Conservation (phyloP, 2,888 invertebrate genomes). For the Chromoteleia sp. region DNA sequence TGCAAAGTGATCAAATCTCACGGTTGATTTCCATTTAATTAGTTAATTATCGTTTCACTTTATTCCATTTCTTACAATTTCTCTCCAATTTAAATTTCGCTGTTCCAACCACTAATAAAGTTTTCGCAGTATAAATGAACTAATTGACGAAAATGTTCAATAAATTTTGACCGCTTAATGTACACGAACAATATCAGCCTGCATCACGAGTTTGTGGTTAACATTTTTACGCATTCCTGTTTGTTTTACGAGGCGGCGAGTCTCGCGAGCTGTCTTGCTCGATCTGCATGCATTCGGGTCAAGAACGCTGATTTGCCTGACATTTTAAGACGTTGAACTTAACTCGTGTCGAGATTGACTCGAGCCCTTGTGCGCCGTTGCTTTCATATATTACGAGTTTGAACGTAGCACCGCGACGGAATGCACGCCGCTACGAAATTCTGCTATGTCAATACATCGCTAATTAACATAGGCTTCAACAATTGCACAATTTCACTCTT, state of each 20-base stretch:
- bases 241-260: slow-evolving; percentile 59
- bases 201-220: slow-evolving; percentile 37
- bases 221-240: slow-evolving; percentile 55
- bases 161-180: slow-evolving; percentile 7
- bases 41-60: no score
- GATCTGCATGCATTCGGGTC: slow-evolving; percentile 78
- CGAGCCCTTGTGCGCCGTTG: slow-evolving; percentile 32
- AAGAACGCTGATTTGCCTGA: slow-evolving; percentile 77
- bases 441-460: slow-evolving; percentile 34
- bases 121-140: no score
- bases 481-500: slow-evolving; percentile 48
- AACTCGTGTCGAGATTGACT: slow-evolving; percentile 46
- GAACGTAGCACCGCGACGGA: slow-evolving; percentile 11
- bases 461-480: slow-evolving; percentile 46
- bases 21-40: no score
- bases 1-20: no score
- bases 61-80: no score
- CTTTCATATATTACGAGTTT: slow-evolving; percentile 53
- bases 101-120: no score
- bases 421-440: slow-evolving; percentile 47
- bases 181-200: background rate
- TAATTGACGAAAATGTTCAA: background rate
- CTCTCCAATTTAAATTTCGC: no score
- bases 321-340: slow-evolving; percentile 72
- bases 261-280: slow-evolving; percentile 64